Conservation (phyloP, 2,113 vertebrate genomes). For the Eulacestoma nigropectus region DNA sequence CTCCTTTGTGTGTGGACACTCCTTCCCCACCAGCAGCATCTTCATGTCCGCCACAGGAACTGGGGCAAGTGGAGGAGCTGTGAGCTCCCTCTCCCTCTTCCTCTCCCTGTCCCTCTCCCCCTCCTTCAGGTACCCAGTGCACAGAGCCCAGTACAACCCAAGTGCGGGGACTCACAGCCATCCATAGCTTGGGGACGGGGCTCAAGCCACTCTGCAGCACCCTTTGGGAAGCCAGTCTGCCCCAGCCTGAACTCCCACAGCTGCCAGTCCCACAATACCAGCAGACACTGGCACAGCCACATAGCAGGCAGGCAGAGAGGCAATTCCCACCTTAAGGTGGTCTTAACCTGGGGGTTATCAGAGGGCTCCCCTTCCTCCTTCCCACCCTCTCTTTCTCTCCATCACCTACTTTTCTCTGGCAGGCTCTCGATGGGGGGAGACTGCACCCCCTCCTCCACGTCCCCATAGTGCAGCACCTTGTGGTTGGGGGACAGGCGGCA, state of each 20-base stretch:
- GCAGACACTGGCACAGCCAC: not conserved
- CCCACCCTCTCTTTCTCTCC: not conserved
- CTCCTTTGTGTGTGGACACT: slow-evolving; percentile 93
- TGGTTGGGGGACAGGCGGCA: slow-evolving; percentile 95
- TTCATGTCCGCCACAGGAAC: slow-evolving; percentile 93
- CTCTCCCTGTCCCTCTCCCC: not conserved
- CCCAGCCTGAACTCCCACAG: not conserved
- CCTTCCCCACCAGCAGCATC: slow-evolving; percentile 85
- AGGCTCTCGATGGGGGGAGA: slow-evolving; percentile 83
- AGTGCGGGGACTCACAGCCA: not conserved
- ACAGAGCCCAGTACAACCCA: not conserved
- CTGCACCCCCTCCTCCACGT: slow-evolving; percentile 80
- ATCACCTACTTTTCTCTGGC: slow-evolving; percentile 85
- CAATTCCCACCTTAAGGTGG: not conserved
- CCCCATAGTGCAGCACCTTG: slow-evolving; percentile 95
- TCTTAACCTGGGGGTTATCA: not conserved
- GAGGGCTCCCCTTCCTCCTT: not conserved
- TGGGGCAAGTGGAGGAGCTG: slow-evolving; percentile 23
- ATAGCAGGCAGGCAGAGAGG: not conserved
- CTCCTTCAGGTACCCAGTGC: fast-evolving
- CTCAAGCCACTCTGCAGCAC: not conserved
- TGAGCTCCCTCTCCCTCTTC: not conserved
- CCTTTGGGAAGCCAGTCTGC: not conserved
- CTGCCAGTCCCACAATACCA: not conserved
- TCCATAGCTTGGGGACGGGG: not conserved